A percentile compares a stretch with the other conserved stretches of the same genome.
phyloP scores from a whole-genome alignment of 2,888 invertebrate genomes.

The Tolmerus cingulatus region DNA sequence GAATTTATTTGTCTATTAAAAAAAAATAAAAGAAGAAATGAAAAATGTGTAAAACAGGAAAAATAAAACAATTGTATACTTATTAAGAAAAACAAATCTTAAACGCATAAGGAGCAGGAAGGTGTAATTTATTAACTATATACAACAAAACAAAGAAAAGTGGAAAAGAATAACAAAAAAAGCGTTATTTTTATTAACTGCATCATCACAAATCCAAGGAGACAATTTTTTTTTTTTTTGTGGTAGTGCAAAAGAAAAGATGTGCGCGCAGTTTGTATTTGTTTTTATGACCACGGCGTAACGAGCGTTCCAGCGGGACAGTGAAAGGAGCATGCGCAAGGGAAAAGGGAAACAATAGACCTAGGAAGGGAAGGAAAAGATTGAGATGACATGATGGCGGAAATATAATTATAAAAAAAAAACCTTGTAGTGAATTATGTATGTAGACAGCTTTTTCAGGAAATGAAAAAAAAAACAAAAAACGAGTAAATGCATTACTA shows the following conservation, averaged over 20 bases:
- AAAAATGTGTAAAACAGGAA: conserved; percentile 16
- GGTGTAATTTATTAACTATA: conserved; percentile 24
- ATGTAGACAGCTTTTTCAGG: background rate
- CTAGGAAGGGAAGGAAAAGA: background rate
- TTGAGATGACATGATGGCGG: background rate
- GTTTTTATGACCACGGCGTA: too few relatives aligned
- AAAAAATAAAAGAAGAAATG: background rate
- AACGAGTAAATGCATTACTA: too few relatives aligned
- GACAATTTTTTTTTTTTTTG: background rate
- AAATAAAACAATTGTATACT: conserved; percentile 12
- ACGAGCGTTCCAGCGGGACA: background rate
- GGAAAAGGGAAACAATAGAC: background rate
- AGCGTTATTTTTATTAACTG: background rate
- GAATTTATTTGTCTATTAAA: conserved; percentile 23
- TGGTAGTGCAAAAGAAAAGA: background rate
- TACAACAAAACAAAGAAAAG: background rate
- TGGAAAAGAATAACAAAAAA: background rate
- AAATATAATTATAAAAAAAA: background rate
- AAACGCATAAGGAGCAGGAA: background rate
- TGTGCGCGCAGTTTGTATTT: background rate
- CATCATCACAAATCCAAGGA: background rate
- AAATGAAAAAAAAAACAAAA: background rate
- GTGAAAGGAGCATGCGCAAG: too few relatives aligned
- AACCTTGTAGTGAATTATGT: background rate
- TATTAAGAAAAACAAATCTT: background rate